Percentiles rank a stretch among this genome's conserved stretches.
Conservation (phyloP, 2,797 vertebrate species). For the Telmatherina bonti region DNA sequence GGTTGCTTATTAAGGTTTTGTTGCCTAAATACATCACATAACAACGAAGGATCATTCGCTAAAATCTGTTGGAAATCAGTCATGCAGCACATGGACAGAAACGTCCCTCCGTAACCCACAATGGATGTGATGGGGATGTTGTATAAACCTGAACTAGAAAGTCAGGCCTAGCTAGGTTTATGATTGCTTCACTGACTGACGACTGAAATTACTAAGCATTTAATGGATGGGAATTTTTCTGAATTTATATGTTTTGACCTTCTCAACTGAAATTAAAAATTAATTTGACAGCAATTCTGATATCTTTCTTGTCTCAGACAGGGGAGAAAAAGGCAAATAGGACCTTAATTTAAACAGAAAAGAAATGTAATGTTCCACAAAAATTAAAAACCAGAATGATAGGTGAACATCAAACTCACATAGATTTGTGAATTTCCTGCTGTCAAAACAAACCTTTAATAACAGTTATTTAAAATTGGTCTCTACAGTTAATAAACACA, state of each 20-base stretch:
- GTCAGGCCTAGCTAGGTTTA: neutral
- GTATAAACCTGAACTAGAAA: neutral
- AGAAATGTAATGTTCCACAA: neutral
- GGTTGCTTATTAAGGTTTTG: constrained; percentile 4
- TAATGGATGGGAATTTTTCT: constrained; percentile 10
- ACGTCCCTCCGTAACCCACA: neutral
- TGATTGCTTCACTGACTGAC: constrained; percentile 13
- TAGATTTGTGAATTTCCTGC: neutral
- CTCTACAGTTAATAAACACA: neutral
- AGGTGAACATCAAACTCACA: too few relatives aligned
- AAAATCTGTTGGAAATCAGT: constrained; percentile 1
- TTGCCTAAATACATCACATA: neutral
- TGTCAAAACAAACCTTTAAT: neutral
- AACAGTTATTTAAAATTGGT: too few relatives aligned
- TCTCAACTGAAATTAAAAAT: constrained; percentile 34
- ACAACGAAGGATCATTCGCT: neutral
- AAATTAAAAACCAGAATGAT: too few relatives aligned
- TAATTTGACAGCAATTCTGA: constrained; percentile 5
- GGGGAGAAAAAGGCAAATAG: constrained; percentile 1
- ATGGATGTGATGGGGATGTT: constrained; percentile 1
- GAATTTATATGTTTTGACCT: neutral
- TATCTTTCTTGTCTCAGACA: constrained; percentile 6
- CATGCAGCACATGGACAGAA: neutral
- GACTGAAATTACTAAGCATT: constrained; percentile 9
- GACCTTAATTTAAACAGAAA: neutral